A percentile compares a stretch with the other conserved stretches of the same genome.
These are phyloP conservation scores for Epinotia bilunana DNA, from an alignment of 2,888 invertebrate species.

Conservation along the genomic window DNA sequence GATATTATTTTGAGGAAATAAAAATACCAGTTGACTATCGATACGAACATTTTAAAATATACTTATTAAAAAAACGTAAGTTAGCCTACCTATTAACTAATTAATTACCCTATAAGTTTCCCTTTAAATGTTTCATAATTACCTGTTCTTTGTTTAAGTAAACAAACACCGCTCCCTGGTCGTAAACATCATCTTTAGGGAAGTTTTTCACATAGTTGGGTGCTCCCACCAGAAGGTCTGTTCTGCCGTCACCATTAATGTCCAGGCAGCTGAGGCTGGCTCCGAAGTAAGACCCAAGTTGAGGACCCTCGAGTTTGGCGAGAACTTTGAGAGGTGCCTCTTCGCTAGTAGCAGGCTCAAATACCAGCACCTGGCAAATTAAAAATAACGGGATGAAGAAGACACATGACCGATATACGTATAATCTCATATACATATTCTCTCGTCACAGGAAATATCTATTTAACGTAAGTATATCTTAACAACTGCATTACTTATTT, in stretches of 20 bases:
- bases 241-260: conserved; percentile 83
- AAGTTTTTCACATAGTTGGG: conserved; percentile 77
- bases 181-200: conserved; percentile 66
- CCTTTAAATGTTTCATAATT: conserved; percentile 21
- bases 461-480: no score
- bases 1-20: no score
- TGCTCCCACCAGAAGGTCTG: conserved; percentile 87
- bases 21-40: no score
- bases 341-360: conserved; percentile 64
- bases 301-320: conserved; percentile 72
- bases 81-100: no score
- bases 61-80: no score
- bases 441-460: no score
- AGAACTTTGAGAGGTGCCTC: conserved; percentile 58
- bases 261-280: conserved; percentile 83
- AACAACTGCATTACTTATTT: neutral
- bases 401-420: no score
- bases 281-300: conserved; percentile 87
- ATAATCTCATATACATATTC: no score
- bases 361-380: conserved; percentile 69
- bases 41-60: no score
- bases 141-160: conserved; percentile 75
- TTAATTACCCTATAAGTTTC: neutral
- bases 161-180: conserved; percentile 86
- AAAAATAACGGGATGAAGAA: neutral